Conservation (phyloP, 2,113 vertebrate genomes). For the Rattus norvegicus region DNA sequence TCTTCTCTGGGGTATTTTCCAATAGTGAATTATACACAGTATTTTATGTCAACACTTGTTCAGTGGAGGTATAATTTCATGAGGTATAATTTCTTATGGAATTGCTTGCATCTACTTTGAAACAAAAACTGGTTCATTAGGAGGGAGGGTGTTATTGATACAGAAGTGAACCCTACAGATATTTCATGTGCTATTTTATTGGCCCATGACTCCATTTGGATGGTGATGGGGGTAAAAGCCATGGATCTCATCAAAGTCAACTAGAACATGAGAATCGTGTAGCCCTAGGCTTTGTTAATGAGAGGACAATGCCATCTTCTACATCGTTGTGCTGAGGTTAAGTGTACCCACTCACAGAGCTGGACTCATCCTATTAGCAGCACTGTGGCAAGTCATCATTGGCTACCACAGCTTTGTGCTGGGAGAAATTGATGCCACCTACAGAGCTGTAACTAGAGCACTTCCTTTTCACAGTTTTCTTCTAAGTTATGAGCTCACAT, state of each 20-base stretch:
- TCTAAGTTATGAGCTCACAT: slow-evolving; percentile 70
- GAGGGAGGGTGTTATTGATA: background rate
- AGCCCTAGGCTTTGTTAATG: slow-evolving; percentile 58
- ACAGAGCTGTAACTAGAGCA: slow-evolving; percentile 67
- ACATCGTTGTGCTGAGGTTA: slow-evolving; percentile 70
- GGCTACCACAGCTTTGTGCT: slow-evolving; percentile 78
- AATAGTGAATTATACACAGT: background rate
- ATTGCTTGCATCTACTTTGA: slow-evolving; percentile 13
- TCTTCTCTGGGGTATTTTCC: background rate
- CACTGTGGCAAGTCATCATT: slow-evolving; percentile 75
- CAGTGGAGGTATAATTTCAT: background rate
- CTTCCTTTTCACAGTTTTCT: slow-evolving; percentile 81
- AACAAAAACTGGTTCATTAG: background rate
- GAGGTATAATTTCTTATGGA: background rate
- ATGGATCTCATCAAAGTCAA: slow-evolving; percentile 50
- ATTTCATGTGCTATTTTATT: background rate
- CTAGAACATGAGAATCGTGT: slow-evolving; percentile 36
- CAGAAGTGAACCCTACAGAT: background rate
- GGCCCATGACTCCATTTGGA: background rate
- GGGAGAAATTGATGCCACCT: slow-evolving; percentile 76
- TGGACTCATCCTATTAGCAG: slow-evolving; percentile 77
- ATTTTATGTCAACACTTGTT: slow-evolving; percentile 33
- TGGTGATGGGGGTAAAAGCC: background rate
- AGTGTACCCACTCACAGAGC: slow-evolving; percentile 68
- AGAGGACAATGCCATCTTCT: slow-evolving; percentile 66